Evolutionary conservation across 2,888 invertebrate genomes (phyloP), one percentile per base, ranked within the genome.

Genomic region (Andrena chrysosceles): DNA sequence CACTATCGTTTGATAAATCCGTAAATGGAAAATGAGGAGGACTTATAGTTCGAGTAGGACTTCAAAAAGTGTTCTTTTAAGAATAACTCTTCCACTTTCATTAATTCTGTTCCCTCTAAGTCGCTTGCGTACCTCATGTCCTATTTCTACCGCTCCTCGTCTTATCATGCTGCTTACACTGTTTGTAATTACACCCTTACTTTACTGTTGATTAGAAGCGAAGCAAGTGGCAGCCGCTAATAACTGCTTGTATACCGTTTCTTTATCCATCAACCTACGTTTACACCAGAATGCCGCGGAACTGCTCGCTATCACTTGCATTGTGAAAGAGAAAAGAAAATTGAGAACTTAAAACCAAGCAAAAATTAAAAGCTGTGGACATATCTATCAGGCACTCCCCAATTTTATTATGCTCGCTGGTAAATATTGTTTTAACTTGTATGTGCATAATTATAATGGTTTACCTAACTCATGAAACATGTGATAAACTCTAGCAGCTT

Each of bases 171-270:
- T 56, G 56, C 56, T 56, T 56, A 56, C 56, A 56, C 56, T 56
- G 56, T 56, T 56, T 56, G 56, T 56, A 56, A 56, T 56, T 56
- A 56, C 56, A 56, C 56, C 56, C 56, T 56, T 26, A 56, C 56
- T 56, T 56, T 26, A 13, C 56, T 42, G 42, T 42, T 42, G 42
- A 42, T 42, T 42, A 42, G 16, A 42, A 16, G 42, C 42, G 42
- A 42, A 10, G 56, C 23, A 56, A 56, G 10, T 56, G 56, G 56
- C 23, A 23, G 56, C 20, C 56, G 56, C 23, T 56, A 56, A 56
- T 56, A 56, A 56, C 23, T 26, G 56, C 56, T 56, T 56, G 56
- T 23, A 56, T 56, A 56, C 56, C 56, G 23, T 56, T 56, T 56
- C 56, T 56, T 56, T 56, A 56, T 56, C 56, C 56, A 56, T 56